Evolutionary conservation across 2,888 invertebrate genomes (phyloP), one percentile per base, ranked within the genome.

Genomic region (Emmelina monodactyla): DNA sequence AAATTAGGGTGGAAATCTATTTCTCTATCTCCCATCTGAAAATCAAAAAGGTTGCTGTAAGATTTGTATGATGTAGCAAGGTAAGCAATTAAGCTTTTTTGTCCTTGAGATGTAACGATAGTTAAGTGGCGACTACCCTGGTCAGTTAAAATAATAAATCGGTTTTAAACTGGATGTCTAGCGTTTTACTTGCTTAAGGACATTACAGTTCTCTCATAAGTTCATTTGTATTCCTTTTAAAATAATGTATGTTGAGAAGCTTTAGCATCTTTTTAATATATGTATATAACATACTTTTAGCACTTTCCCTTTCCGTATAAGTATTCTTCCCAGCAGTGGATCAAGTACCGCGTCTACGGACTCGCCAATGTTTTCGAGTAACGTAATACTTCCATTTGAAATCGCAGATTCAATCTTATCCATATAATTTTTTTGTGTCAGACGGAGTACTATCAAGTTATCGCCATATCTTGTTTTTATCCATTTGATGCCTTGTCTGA

Each of bases 351-450:
- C 94, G 58, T 97, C 96, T 1, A 97, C 84, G 1, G 75, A 82
- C 71, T 97, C 97, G 22, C 88, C 91, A 42, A 97, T 92, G 55
- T 94, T 95, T 69, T 97, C 97, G 37, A 97, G 78, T 10, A 97
- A 59, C 3, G 94, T 85, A 1, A 87, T 84, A 34, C 85, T 82
- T 0, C 97, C 96, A 47, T 88, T 85, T 6, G 82, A 75, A 2
- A 94, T 83, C 1, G 90, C 86, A 29, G 83, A 78, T 61, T 92
- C 96, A 40, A 97, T 89, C 10, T 82, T 82, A 50, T 94, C 94
- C 48, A 97, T 65, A 64, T 94, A 96, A 51, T 88, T 90, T 43
- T 86, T 88, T 57, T 89, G 89, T 0, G 90, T 90, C 22, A 94
- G 76, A 19, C 94, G 84, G 9, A 94, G 80, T 2, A 92, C 85